Base-by-base conservation (phyloP, 2,888 invertebrate species). In the Julus scanicus region DNA sequence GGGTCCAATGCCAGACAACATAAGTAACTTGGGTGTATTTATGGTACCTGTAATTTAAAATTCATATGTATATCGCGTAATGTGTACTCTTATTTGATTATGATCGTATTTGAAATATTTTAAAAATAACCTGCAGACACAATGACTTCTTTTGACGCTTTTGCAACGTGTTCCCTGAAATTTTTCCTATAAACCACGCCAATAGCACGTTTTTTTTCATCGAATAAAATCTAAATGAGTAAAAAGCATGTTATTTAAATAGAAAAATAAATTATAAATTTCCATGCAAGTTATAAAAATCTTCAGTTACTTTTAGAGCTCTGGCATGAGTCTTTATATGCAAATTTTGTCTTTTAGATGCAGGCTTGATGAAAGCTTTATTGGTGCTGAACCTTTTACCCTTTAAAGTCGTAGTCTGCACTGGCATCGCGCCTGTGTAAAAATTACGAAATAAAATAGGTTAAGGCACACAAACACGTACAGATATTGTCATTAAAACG, bases 361-460 rank as follows among this genome's bases (percentile, higher is more conserved):
- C 95, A 0, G 97, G 96, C 88, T 97, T 93, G 1, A 98, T 92
- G 91, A 97, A 98, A 0, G 97, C 97, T 93, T 97, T 97, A 0
- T 96, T 95, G 0, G 97, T 96, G 8, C 97, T 97, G 91, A 97
- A 98, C 0, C 98, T 94, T 57, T 96, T 95, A 0, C 97, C 97
- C n/a, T 97, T 96, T 90, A 95, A 94, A 90, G 95, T 95, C 0
- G 97, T 97, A 44, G 97, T 97, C 92, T 97, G 97, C 0, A 97
- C 96, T 83, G 97, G 95, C 96, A 97, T 97, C 91, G 97, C 97
- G 0, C 97, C 91, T 91, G 48, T 29, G 57, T n/a, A 39, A 37
- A 13, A 80, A 37, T 37, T 8, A 71, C 3, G 15, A n/a, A 1
- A 71, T 29, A 5, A 63, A 29, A 9, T 37, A 29, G 13, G 20